Base-by-base conservation (phyloP, 2,113 vertebrate species). In the Piliocolobus tephrosceles region DNA sequence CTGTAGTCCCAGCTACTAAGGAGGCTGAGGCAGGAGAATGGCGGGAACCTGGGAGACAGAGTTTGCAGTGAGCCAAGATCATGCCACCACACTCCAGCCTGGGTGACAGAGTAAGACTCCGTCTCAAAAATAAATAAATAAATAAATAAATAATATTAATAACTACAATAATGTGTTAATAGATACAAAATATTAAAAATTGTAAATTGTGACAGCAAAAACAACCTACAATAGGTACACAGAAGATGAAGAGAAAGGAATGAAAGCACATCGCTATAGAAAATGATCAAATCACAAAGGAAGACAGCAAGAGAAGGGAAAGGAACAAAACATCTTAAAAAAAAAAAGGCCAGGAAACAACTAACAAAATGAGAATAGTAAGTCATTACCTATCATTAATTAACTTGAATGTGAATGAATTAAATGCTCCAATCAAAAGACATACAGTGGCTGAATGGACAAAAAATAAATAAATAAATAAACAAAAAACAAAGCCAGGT, bases 41-140 rank as follows among this genome's bases (percentile, higher is more conserved):
- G 52, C 17, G 6, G 52, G 52, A 55, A 55, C 52, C 52, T 6
- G 17, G 52, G 52, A 55, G 52, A 17, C 17, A 18, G 52, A 55
- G 52, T 17, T 55, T 55, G 17, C 17, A 55, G 52, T 55, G 17
- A 55, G 52, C 52, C 52, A 6, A 55, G 6, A 55, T 55, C 52
- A 18, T 6, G 0, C 52, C 52, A 55, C 52, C 18, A 17, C 6
- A 55, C 6, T 55, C 17, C 17, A 55, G 17, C 52, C 52, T 55
- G 52, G 52, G 52, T 0, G 2, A 55, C 17, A 55, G 52, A 55
- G 52, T 6, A 2, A 20, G 52, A 55, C 52, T 55, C 52, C 0
- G 17, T 55, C 52, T 55, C 52, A 55, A 55, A 55, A 55, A 50
- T 50, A 50, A 55, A 55, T 6, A 52, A 52, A 50, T 9, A 5